Percentiles rank a stretch among this genome's conserved stretches.
phyloP scores from a whole-genome alignment of 2,113 vertebrate genomes.

The Mormyrus iriodes region DNA sequence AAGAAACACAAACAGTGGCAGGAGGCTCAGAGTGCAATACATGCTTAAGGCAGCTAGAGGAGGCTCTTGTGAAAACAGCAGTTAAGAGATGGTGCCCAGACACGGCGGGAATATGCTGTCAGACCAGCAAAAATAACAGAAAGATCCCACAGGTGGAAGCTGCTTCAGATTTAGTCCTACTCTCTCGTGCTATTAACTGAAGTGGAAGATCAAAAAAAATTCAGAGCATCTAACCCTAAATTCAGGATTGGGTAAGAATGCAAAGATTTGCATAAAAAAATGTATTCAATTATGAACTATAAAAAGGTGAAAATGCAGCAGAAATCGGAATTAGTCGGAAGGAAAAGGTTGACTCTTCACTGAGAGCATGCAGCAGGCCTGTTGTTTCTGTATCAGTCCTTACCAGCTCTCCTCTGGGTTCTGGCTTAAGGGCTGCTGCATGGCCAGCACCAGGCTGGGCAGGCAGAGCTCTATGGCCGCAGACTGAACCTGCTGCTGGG shows the following conservation, averaged over 20 bases:
- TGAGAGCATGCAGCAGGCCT: not conserved
- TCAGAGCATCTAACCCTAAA: not conserved
- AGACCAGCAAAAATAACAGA: not conserved
- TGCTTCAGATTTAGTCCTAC: not conserved
- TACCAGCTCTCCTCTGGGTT: slow-evolving; percentile 84
- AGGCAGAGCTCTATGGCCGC: slow-evolving; percentile 64
- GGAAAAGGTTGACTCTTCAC: not conserved
- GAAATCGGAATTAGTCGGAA: not conserved
- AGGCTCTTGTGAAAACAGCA: not conserved
- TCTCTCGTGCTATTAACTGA: not conserved
- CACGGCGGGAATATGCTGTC: not conserved
- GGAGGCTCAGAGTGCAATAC: not conserved
- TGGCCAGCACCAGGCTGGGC: slow-evolving; percentile 60
- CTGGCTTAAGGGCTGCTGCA: slow-evolving; percentile 72
- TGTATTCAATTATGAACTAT: not conserved
- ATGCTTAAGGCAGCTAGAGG: not conserved
- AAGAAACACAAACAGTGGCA: not conserved
- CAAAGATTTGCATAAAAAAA: not conserved
- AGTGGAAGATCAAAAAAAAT: not conserved
- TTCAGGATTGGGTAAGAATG: not conserved
- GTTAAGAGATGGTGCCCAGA: not conserved
- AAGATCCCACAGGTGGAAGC: not conserved
- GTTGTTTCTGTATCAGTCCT: slow-evolving; percentile 48
- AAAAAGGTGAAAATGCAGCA: not conserved
- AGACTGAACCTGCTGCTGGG: slow-evolving; percentile 43